phyloP scores from a whole-genome alignment of 1,140 invertebrate species.

The Bacillus rossius region DNA sequence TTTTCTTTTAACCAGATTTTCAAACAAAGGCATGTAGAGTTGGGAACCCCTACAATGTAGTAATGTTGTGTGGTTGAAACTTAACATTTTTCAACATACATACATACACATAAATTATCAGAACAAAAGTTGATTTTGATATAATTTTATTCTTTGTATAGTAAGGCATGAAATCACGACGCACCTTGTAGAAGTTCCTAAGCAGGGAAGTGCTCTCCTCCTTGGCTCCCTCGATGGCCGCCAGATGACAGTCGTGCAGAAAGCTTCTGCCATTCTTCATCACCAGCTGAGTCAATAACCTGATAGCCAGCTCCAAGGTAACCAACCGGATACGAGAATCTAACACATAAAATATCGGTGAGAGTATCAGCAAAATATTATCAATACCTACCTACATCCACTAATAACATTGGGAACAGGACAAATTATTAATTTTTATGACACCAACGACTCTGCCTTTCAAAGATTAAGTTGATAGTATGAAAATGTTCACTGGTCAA shows the following conservation, averaged over 20 bases:
- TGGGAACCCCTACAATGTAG: too few relatives aligned
- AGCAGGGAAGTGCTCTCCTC: slow-evolving; percentile 82
- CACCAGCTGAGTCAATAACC: slow-evolving; percentile 61
- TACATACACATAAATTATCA: too few relatives aligned
- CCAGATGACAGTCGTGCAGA: slow-evolving; percentile 58
- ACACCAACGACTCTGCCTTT: not conserved
- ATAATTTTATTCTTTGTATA: too few relatives aligned
- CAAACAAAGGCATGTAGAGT: too few relatives aligned
- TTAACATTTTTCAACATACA: too few relatives aligned
- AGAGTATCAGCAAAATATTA: too few relatives aligned
- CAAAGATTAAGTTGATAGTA: too few relatives aligned
- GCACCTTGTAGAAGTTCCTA: slow-evolving; percentile 87
- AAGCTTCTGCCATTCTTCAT: slow-evolving; percentile 48
- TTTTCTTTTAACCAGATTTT: too few relatives aligned
- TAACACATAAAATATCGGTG: slow-evolving; percentile 51
- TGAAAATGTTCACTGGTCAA: too few relatives aligned
- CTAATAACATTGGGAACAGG: not conserved
- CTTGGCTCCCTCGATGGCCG: slow-evolving; percentile 68
- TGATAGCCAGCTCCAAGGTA: slow-evolving; percentile 83
- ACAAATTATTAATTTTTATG: not conserved
- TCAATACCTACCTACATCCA: not conserved
- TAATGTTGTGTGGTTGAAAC: too few relatives aligned
- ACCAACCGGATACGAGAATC: slow-evolving; percentile 76
- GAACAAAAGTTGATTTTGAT: too few relatives aligned
- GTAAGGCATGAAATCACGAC: slow-evolving; percentile 18